Evolutionary conservation across 2,888 invertebrate species (phyloP), one percentile per base, ranked within the genome.

Genomic region (Matsumyia berberina): DNA sequence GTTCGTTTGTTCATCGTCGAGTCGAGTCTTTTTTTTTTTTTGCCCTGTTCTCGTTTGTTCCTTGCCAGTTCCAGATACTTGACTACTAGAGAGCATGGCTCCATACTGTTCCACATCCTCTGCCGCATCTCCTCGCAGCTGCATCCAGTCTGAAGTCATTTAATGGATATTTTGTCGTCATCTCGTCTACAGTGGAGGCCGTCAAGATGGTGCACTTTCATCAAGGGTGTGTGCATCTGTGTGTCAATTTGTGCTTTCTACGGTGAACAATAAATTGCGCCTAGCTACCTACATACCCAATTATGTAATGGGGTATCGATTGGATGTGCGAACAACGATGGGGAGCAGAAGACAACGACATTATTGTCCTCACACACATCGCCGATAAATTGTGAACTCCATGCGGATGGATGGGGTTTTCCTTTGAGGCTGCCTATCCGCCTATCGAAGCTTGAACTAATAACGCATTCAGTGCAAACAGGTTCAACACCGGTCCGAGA

Each of bases 101-200:
- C 33, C 69, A 37, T 66, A 24, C 31, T 33, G 17, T 24, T 24
- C 46, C 35, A 58, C n/a, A n/a, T n/a, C n/a, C n/a, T n/a, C n/a
- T n/a, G n/a, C n/a, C n/a, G n/a, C n/a, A n/a, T n/a, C n/a, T n/a
- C n/a, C n/a, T n/a, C n/a, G n/a, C 82, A 83, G 73, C 69, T 80
- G 85, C 80, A 80, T 70, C 74, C 79, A 64, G 62, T 55, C 58
- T 60, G 57, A 58, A 80, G 80, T 80, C 79, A 42, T 76, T 85
- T 85, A 70, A 85, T 85, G 80, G 85, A 74, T 80, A 79, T 85
- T 79, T 80, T 74, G 79, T 74, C 79, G 85, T 85, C 85, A 69
- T 79, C 74, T 85, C 70, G 85, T 80, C 85, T 85, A 74, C 80
- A 85, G 74, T 73, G 55, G 79, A 73, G 83, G 78, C 78, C 83